Base-by-base conservation (phyloP, 2,113 vertebrate genomes). In the Odocoileus hemionus region DNA sequence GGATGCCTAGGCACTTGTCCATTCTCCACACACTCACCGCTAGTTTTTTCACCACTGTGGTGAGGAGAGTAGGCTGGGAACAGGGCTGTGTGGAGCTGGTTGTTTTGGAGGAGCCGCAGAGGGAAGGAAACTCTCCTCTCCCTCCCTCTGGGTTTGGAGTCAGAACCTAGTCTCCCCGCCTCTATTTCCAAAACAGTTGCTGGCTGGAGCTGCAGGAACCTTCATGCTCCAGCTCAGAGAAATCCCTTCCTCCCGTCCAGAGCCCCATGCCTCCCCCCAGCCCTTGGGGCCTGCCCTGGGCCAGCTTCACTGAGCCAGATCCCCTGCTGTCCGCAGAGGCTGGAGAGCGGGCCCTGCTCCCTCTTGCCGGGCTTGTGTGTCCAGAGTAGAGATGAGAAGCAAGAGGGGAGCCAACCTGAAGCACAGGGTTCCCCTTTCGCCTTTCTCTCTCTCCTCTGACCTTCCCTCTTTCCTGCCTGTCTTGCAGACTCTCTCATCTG, bases 121-220 rank as follows among this genome's bases (percentile, higher is more conserved):
- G 79, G 64, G 86, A 67, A 74, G 80, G 74, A 94, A 30, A 45
- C 26, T 78, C 36, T 60, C 52, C 47, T 80, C 45, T 84, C 80
- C 57, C 54, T 50, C 89, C 64, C 80, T 79, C 64, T 67, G 47
- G 61, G 15, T 84, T 91, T 95, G 90, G 89, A 89, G 86, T 23
- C 43, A 52, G 79, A 94, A 86, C 26, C 55, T 33, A 43, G 21
- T 58, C 36, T 89, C 85, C 86, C 93, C 1, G n/a, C 55, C 67
- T 88, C 79, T 89, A 70, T 95, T 98, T 97, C 96, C 98, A 97
- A 97, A 97, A 94, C 85, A 97, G 76, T 95, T 86, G 92, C 91
- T 97, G 96, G 86, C 96, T 95, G 5, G 0, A 54, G 52, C 79
- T 83, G 39, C 78, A 19, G 30, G 57, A 94, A 79, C 54, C 45